Evolutionary conservation across 2,797 vertebrate genomes (phyloP).

Genomic region (Siniperca obscura): DNA sequence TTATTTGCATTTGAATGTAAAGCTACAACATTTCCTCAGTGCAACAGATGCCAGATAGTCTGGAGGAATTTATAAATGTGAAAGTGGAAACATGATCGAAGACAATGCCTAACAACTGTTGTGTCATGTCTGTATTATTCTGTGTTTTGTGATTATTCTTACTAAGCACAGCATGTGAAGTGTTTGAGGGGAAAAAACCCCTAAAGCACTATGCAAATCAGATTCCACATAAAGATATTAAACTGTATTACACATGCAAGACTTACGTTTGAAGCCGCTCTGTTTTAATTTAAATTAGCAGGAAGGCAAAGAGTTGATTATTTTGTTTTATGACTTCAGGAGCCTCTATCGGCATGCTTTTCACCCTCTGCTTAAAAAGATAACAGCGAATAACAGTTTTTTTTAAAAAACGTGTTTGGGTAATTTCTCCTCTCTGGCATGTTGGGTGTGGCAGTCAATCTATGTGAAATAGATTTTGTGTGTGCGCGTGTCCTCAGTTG

Average conservation of each 20-base stretch:
- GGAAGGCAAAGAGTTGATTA: background rate
- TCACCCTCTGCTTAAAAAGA: conserved; percentile 8
- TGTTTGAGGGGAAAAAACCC: background rate
- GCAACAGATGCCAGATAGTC: conserved; percentile 8
- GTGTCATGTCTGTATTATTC: conserved; percentile 19
- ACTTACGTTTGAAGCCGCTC: background rate
- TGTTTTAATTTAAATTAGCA: conserved; percentile 33
- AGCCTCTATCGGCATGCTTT: background rate
- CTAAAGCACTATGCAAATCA: conserved; percentile 31
- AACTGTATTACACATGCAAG: conserved; percentile 11
- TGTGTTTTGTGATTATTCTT: conserved; percentile 37
- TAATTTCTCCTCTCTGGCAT: conserved; percentile 18
- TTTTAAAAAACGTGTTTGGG: background rate
- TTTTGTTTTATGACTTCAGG: conserved; percentile 23
- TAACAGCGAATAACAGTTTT: conserved; percentile 15
- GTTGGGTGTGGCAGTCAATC: conserved; percentile 43
- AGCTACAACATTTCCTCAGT: conserved; percentile 5
- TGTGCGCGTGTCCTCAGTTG: conserved; percentile 13
- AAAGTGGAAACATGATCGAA: conserved; percentile 5
- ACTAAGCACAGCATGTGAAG: background rate
- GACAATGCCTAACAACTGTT: background rate
- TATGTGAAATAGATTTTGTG: conserved; percentile 30
- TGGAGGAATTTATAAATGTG: background rate
- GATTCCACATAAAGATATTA: conserved; percentile 18
- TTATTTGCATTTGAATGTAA: conserved; percentile 49